Evolutionary conservation across 1,140 invertebrate species (phyloP).

Genomic region (Leptonema lineaticorne): DNA sequence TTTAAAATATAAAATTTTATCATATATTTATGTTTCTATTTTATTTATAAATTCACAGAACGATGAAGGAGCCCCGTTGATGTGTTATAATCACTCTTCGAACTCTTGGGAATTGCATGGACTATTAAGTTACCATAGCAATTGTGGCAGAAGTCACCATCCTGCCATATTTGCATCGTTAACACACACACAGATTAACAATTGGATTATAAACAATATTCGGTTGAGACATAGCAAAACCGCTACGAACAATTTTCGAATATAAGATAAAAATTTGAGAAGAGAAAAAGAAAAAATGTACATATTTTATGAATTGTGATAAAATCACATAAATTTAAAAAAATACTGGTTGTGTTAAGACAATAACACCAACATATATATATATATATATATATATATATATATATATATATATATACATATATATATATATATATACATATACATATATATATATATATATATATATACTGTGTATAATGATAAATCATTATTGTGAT

Average conservation of each 20-base stretch:
- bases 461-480: neutral
- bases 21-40: neutral
- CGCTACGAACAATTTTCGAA: neutral
- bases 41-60: slow-evolving; percentile 53
- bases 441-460: neutral
- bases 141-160: slow-evolving; percentile 59
- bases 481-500: slow-evolving; percentile 5
- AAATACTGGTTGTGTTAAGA: neutral
- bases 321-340: neutral
- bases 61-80: slow-evolving; percentile 65
- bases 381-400: too few species aligned
- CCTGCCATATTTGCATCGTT: slow-evolving; percentile 60
- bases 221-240: slow-evolving; percentile 31
- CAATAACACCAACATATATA: too few species aligned
- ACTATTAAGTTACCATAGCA: slow-evolving; percentile 60
- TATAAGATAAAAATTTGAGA: slow-evolving; percentile 12
- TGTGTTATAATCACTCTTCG: slow-evolving; percentile 59
- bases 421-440: neutral
- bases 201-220: slow-evolving; percentile 49
- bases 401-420: too few species aligned
- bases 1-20: neutral
- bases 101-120: slow-evolving; percentile 63
- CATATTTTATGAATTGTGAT: neutral
- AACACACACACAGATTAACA: slow-evolving; percentile 40
- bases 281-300: neutral